Evolutionary conservation across 2,888 invertebrate genomes (phyloP).

Genomic region (Orchesellides sinensis): DNA sequence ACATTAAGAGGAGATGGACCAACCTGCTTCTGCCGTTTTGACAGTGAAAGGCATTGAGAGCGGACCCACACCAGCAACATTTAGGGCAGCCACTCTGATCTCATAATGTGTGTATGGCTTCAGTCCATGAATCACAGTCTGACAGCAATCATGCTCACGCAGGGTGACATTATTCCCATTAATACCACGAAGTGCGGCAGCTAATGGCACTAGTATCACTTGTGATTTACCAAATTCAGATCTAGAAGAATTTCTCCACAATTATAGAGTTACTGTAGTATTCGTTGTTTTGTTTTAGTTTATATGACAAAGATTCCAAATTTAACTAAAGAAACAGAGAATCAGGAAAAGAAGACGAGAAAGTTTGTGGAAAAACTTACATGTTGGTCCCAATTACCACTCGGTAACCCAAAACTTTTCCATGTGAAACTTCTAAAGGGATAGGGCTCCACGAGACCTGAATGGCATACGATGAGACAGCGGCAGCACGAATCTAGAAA

Average conservation of each 20-base stretch:
- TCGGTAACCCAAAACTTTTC: constrained; percentile 71
- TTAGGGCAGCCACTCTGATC: constrained; percentile 68
- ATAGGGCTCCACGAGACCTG: constrained; percentile 72
- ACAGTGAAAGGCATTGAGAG: constrained; percentile 63
- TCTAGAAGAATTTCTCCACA: constrained; percentile 25
- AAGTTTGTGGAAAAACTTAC: constrained; percentile 25
- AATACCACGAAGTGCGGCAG: constrained; percentile 41
- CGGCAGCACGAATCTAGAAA: constrained; percentile 67
- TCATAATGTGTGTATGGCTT: constrained; percentile 72
- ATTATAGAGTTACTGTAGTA: not conserved
- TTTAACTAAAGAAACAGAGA: not conserved
- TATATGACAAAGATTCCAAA: not conserved
- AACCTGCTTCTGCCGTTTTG: constrained; percentile 71
- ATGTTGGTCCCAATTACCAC: constrained; percentile 66
- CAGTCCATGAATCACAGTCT: constrained; percentile 68
- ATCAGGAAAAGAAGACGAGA: not conserved
- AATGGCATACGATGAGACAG: constrained; percentile 66
- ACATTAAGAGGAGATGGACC: no score
- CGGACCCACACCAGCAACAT: constrained; percentile 72
- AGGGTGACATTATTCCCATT: constrained; percentile 56
- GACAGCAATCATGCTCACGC: constrained; percentile 70
- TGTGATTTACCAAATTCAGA: constrained; percentile 60
- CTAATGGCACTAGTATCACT: constrained; percentile 65
- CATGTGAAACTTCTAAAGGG: constrained; percentile 69
- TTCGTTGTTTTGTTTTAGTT: not conserved